A percentile compares a stretch with the other conserved stretches of the same genome.
These are phyloP conservation scores for Hoplias malabaricus DNA, from an alignment of 2,113 vertebrate genomes.

Conservation along the genomic window DNA sequence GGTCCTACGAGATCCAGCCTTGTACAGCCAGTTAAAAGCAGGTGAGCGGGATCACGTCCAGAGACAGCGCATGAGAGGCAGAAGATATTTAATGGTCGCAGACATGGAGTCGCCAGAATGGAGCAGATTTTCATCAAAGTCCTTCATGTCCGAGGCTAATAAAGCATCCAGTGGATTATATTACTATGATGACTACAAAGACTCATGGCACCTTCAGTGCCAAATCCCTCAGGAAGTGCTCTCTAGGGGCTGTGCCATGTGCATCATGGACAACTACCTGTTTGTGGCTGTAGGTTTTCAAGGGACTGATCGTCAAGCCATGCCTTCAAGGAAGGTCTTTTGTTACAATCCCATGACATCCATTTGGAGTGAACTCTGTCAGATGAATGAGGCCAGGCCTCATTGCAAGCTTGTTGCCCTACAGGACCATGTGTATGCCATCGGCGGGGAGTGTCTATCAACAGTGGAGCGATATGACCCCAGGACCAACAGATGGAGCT, in stretches of 20 bases:
- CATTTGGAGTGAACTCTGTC: slow-evolving; percentile 87
- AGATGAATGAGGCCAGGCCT: slow-evolving; percentile 86
- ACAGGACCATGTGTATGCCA: slow-evolving; percentile 85
- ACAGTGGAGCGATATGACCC: slow-evolving; percentile 91
- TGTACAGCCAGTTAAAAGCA: slow-evolving; percentile 80
- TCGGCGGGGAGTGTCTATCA: slow-evolving; percentile 88
- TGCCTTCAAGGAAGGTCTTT: slow-evolving; percentile 84
- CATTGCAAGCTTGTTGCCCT: slow-evolving; percentile 87
- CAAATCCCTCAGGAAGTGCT: slow-evolving; percentile 78
- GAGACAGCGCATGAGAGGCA: slow-evolving; percentile 73
- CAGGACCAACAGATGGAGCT: slow-evolving; percentile 83
- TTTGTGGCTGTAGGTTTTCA: slow-evolving; percentile 86
- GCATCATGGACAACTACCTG: slow-evolving; percentile 93
- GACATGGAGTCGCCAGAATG: slow-evolving; percentile 76
- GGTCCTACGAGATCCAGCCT: slow-evolving; percentile 77
- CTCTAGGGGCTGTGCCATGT: slow-evolving; percentile 81
- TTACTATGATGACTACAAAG: slow-evolving; percentile 79
- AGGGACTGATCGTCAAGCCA: slow-evolving; percentile 57
- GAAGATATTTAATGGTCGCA: slow-evolving; percentile 72
- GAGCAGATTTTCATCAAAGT: slow-evolving; percentile 21
- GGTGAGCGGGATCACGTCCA: slow-evolving; percentile 82
- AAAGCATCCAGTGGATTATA: slow-evolving; percentile 74
- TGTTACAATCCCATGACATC: slow-evolving; percentile 88
- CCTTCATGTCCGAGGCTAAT: slow-evolving; percentile 32
- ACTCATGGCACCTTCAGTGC: slow-evolving; percentile 80